These are phyloP conservation scores for Brachionus asplanchnoidis DNA, from an alignment of 1,140 invertebrate genomes.

Conservation along the genomic window DNA sequence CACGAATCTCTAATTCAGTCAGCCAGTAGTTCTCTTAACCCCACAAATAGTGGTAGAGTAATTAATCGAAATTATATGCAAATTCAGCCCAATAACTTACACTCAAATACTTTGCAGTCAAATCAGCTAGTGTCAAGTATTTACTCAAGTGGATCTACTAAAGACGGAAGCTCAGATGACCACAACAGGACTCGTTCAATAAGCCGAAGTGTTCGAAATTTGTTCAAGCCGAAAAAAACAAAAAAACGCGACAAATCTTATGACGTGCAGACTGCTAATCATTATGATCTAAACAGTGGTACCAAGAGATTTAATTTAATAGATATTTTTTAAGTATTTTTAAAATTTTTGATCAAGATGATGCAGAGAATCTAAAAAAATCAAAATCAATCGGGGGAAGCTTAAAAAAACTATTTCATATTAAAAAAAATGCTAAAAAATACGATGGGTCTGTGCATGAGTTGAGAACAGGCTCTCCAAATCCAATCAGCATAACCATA, in stretches of 20 bases:
- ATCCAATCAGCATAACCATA: conserved; percentile 13
- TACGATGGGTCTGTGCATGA: conserved; percentile 34
- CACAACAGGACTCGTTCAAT: conserved; percentile 13
- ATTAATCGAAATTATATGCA: conserved; percentile 36
- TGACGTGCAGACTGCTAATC: not conserved
- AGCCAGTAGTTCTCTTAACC: not conserved
- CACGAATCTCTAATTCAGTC: not conserved
- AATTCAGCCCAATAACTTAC: conserved; percentile 4
- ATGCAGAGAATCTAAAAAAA: conserved; percentile 27
- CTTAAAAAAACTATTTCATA: conserved; percentile 16
- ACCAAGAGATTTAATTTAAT: not conserved
- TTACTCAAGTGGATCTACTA: not conserved
- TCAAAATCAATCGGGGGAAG: conserved; percentile 35
- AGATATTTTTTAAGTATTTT: not conserved
- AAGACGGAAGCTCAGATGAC: not conserved
- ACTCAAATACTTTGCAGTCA: not conserved
- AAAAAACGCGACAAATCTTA: conserved; percentile 26
- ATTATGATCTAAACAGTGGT: not conserved
- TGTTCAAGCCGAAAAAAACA: not conserved
- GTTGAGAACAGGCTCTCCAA: conserved; percentile 7
- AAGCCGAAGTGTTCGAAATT: conserved; percentile 17
- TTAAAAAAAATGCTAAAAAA: conserved; percentile 15
- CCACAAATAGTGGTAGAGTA: not conserved
- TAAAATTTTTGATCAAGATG: not conserved
- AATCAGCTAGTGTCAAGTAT: conserved; percentile 30